These are phyloP conservation scores for Muschampia plurimacula DNA, from an alignment of 2,888 invertebrate genomes.

Conservation along the genomic window DNA sequence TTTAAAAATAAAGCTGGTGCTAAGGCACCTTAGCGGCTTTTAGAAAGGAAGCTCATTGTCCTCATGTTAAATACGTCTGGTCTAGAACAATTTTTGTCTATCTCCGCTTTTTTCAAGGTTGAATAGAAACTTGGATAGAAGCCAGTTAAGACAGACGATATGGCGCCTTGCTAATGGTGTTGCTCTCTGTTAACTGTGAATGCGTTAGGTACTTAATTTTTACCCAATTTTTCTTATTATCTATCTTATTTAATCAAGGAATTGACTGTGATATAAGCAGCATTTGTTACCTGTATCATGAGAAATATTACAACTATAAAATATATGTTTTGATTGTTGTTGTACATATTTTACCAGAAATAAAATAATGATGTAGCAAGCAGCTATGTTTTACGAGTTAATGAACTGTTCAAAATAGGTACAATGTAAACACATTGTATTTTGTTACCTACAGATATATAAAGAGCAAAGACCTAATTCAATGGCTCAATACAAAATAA, in stretches of 20 bases:
- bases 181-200: constrained; percentile 23
- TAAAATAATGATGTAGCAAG: neutral
- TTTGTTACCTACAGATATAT: neutral
- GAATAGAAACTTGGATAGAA: constrained; percentile 53
- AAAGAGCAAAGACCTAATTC: constrained; percentile 20
- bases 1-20: too few relatives aligned
- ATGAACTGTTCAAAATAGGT: constrained; percentile 12
- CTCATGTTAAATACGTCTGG: constrained; percentile 16
- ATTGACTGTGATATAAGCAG: too few relatives aligned
- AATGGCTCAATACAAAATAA: neutral
- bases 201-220: neutral
- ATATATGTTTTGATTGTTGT: neutral
- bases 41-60: constrained; percentile 14
- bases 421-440: constrained; percentile 4
- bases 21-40: constrained; percentile 8
- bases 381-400: constrained; percentile 16
- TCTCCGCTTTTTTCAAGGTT: constrained; percentile 55
- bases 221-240: neutral
- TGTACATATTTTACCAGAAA: neutral
- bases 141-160: constrained; percentile 62
- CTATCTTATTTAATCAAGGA: too few relatives aligned
- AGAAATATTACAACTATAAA: too few relatives aligned
- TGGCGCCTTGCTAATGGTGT: constrained; percentile 58
- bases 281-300: too few relatives aligned
- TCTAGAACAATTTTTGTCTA: constrained; percentile 37